Conservation (phyloP, 2,888 invertebrate species). For the Rhamphomyia laevipes region DNA sequence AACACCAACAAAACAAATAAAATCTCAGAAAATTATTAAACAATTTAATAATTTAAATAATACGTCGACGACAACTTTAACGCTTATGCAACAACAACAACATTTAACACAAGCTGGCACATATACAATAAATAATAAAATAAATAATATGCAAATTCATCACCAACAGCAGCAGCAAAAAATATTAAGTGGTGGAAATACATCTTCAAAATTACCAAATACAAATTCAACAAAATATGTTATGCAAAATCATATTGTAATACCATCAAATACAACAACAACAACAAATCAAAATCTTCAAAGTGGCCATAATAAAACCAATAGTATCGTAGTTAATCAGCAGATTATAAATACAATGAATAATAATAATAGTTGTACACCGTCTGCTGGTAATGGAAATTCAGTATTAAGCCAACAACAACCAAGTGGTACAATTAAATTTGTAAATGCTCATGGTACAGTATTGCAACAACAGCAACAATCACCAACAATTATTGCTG, state of each 20-base stretch:
- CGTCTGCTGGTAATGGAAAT: not conserved
- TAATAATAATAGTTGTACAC: slow-evolving; percentile 12
- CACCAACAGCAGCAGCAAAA: slow-evolving; percentile 8
- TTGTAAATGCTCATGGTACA: slow-evolving; percentile 37
- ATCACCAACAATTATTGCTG: slow-evolving; percentile 11
- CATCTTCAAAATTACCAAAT: slow-evolving; percentile 2
- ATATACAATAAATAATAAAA: slow-evolving; percentile 22
- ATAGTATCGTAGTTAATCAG: slow-evolving; percentile 19
- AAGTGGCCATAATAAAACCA: slow-evolving; percentile 5
- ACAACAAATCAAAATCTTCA: slow-evolving; percentile 8
- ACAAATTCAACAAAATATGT: slow-evolving; percentile 11
- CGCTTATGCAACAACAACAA: slow-evolving; percentile 17
- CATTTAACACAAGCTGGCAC: slow-evolving; percentile 14
- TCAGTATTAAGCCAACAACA: not conserved
- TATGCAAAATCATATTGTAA: slow-evolving; percentile 14
- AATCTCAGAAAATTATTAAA: slow-evolving; percentile 28
- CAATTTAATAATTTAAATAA: slow-evolving; percentile 24
- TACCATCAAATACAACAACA: slow-evolving; percentile 5
- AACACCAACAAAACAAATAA: slow-evolving; percentile 15
- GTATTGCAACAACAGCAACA: slow-evolving; percentile 32
- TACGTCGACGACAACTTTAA: slow-evolving; percentile 20
- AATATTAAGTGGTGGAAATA: slow-evolving; percentile 7
- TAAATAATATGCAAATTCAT: slow-evolving; percentile 18
- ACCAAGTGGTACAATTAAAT: slow-evolving; percentile 29
- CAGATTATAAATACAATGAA: slow-evolving; percentile 17